Base-by-base conservation (phyloP, 2,888 invertebrate genomes). In the Unio pictorum region DNA sequence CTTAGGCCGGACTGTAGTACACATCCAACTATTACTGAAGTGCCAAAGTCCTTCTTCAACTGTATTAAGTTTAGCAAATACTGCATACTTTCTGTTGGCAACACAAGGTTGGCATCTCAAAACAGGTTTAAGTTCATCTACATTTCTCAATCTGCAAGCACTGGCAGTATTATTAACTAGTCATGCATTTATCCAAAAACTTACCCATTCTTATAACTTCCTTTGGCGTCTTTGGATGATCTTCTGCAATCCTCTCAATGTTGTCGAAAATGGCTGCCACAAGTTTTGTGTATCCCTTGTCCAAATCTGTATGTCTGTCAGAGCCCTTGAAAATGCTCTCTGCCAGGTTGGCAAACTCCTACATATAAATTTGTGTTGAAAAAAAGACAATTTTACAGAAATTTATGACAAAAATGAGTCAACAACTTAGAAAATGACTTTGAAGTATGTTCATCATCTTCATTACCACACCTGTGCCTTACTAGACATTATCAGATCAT, bases 141-240 rank as follows among this genome's bases (percentile, higher is more conserved):
- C 45, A 45, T 45, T 45, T 45, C 45, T 15, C 45, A 15, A 15
- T 45, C 45, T 45, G 45, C 45, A 45, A 45, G 45, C 2, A 15
- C 4, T 11, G 8, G 15, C 20, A 34, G 28, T 34, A 61, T 28
- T 23, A 28, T 2, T 61, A 61, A 11, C 30, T 23, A 28, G 20
- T 18, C 23, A 15, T 4, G 45, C 6, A 64, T 55, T 34, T 17
- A 45, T 20, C 7, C 17, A 34, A 59, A 34, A 45, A 30, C 58
- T 65, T 71, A 93, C 94, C 95, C 94, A 97, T 95, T 91, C 95
- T 95, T 65, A 98, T 93, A 61, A 98, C 96, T 91, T 96, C 95
- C 65, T 94, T 93, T 7, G 98, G 99, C 23, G 97, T 97, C 91
- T 97, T 97, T 78, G 94, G 94, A 90, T 96, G 96, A 84, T 96